Conservation (phyloP, 2,797 vertebrate genomes). For the Coregonus suidteri region DNA sequence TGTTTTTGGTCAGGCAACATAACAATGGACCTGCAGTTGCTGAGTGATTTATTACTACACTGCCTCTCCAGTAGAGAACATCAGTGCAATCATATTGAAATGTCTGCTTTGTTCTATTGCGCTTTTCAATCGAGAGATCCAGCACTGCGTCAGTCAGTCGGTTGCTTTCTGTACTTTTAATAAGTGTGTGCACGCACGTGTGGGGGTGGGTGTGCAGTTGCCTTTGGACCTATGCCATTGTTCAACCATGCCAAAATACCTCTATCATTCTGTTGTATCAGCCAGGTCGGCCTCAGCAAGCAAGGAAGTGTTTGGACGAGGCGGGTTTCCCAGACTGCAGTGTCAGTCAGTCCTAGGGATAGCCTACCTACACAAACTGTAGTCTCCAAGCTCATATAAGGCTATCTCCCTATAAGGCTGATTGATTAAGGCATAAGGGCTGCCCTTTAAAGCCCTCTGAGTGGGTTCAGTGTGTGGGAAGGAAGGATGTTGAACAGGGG, state of each 20-base stretch:
- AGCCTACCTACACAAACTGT: constrained; percentile 33
- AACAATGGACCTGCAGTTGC: constrained; percentile 24
- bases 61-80: constrained; percentile 26
- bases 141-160: constrained; percentile 1
- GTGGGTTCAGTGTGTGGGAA: constrained; percentile 43
- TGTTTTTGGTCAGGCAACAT: constrained; percentile 29
- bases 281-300: not conserved
- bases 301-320: not conserved
- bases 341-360: constrained; percentile 2
- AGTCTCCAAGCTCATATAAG: constrained; percentile 46
- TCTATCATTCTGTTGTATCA: not conserved
- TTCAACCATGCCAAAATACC: not conserved
- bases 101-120: not conserved
- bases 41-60: constrained; percentile 22
- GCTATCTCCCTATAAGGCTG: constrained; percentile 35
- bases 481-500: constrained; percentile 32
- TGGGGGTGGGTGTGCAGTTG: not conserved
- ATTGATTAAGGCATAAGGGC: constrained; percentile 61
- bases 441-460: constrained; percentile 51
- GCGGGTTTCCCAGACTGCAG: not conserved
- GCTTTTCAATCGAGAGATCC: not conserved
- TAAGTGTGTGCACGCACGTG: not conserved
- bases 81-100: constrained; percentile 30
- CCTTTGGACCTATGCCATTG: not conserved
- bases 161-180: not conserved